phyloP scores from a whole-genome alignment of 2,888 invertebrate genomes.

The Nomada goodeniana region DNA sequence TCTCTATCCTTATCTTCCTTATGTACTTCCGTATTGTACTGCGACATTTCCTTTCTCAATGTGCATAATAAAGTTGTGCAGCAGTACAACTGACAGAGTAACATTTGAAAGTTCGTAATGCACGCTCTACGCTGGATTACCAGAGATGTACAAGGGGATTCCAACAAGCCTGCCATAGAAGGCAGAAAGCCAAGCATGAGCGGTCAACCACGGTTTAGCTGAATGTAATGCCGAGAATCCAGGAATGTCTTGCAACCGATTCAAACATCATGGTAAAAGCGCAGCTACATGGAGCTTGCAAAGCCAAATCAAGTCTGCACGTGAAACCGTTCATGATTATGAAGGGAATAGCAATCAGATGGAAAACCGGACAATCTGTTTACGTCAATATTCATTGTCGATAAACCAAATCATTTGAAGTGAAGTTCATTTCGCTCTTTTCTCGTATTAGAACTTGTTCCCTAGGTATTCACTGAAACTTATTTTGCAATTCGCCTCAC shows the following conservation, averaged over 20 bases:
- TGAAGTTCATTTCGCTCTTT: no score
- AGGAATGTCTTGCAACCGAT: slow-evolving; percentile 54
- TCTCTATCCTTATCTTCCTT: no score
- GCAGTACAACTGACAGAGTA: neutral
- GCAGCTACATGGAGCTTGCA: slow-evolving; percentile 15
- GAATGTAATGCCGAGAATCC: slow-evolving; percentile 52
- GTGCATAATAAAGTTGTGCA: neutral
- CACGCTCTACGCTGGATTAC: slow-evolving; percentile 60
- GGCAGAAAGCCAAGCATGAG: slow-evolving; percentile 53
- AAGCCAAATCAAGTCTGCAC: slow-evolving; percentile 61
- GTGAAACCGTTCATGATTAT: slow-evolving; percentile 40
- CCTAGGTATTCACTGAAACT: no score
- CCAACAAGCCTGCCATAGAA: slow-evolving; percentile 40
- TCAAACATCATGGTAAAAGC: slow-evolving; percentile 49
- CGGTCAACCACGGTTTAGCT: slow-evolving; percentile 61
- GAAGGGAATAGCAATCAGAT: slow-evolving; percentile 21
- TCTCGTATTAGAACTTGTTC: no score
- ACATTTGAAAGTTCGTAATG: slow-evolving; percentile 23
- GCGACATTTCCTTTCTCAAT: no score
- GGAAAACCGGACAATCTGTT: neutral
- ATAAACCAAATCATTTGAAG: slow-evolving; percentile 25
- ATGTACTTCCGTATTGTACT: no score
- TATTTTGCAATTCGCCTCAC: no score
- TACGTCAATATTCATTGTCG: no score
- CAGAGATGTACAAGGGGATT: slow-evolving; percentile 58